Percentiles rank a stretch among this genome's conserved stretches.
These are phyloP conservation scores for Drosophila pseudotakahashii DNA, from an alignment of 2,888 invertebrate species.

Conservation along the genomic window DNA sequence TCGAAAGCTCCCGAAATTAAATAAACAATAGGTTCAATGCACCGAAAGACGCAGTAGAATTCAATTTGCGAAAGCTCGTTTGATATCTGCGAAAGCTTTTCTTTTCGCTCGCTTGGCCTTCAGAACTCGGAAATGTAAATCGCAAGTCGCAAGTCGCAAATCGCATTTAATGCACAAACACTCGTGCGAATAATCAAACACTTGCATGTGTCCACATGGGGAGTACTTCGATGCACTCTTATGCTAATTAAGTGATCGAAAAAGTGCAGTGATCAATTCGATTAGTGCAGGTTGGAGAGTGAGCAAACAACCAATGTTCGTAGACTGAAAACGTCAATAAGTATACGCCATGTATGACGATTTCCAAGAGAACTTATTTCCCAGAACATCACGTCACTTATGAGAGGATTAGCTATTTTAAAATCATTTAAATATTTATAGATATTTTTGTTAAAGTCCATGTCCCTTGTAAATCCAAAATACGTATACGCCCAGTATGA, in stretches of 20 bases:
- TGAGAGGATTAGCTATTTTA: too few species aligned
- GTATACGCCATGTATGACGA: neutral
- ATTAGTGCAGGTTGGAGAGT: too few species aligned
- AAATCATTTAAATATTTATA: too few species aligned
- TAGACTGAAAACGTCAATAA: neutral
- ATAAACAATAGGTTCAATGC: conserved; percentile 77
- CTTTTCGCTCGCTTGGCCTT: conserved; percentile 26
- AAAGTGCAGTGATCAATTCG: neutral
- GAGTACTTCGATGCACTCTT: neutral
- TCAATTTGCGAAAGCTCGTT: conserved; percentile 56
- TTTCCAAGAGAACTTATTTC: too few species aligned
- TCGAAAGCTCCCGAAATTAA: conserved; percentile 65
- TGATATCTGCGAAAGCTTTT: conserved; percentile 35
- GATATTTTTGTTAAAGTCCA: too few species aligned
- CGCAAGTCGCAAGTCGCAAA: conserved; percentile 44
- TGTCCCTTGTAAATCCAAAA: too few species aligned
- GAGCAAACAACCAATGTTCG: too few species aligned
- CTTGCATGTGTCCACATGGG: conserved; percentile 2
- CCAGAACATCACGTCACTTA: too few species aligned
- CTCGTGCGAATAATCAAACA: neutral
- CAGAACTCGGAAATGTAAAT: conserved; percentile 51
- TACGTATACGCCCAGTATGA: neutral
- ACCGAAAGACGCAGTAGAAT: conserved; percentile 72
- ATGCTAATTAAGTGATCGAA: conserved; percentile 5
- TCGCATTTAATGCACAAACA: conserved; percentile 27